These are phyloP conservation scores for Danionella cerebrum DNA, from an alignment of 2,113 vertebrate species.

Conservation along the genomic window DNA sequence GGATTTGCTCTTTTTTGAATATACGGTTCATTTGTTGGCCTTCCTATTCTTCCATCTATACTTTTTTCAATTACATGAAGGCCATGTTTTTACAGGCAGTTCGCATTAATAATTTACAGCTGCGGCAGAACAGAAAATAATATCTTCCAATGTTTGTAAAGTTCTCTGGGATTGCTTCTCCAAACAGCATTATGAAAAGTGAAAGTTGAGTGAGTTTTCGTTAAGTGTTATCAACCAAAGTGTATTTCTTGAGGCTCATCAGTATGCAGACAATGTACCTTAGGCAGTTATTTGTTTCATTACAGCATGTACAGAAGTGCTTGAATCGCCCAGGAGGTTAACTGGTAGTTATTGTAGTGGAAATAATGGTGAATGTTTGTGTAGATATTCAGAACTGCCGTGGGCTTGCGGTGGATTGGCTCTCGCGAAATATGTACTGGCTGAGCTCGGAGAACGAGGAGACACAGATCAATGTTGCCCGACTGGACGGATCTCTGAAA, in stretches of 20 bases:
- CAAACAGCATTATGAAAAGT: background rate
- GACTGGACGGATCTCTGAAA: conserved; percentile 94
- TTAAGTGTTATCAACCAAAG: background rate
- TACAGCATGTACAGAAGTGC: background rate
- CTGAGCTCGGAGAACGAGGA: conserved; percentile 97
- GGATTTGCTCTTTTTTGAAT: no score
- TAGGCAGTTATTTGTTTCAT: background rate
- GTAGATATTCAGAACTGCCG: conserved; percentile 92
- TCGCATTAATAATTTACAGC: background rate
- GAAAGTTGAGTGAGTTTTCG: background rate
- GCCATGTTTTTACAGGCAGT: background rate
- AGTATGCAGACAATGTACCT: background rate
- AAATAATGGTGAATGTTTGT: conserved; percentile 30
- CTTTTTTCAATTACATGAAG: background rate
- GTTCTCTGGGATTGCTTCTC: conserved; percentile 5
- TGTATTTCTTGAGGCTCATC: background rate
- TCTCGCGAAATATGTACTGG: conserved; percentile 97
- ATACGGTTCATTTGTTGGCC: no score
- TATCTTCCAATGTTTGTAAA: background rate
- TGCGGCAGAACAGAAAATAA: background rate
- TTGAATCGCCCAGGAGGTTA: background rate
- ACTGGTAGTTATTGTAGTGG: background rate
- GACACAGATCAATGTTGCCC: conserved; percentile 95
- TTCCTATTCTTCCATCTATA: no score
- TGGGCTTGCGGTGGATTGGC: conserved; percentile 91